Evolutionary conservation across 2,888 invertebrate species (phyloP), one percentile per base, ranked within the genome.

Genomic region (Tenthredo notha): DNA sequence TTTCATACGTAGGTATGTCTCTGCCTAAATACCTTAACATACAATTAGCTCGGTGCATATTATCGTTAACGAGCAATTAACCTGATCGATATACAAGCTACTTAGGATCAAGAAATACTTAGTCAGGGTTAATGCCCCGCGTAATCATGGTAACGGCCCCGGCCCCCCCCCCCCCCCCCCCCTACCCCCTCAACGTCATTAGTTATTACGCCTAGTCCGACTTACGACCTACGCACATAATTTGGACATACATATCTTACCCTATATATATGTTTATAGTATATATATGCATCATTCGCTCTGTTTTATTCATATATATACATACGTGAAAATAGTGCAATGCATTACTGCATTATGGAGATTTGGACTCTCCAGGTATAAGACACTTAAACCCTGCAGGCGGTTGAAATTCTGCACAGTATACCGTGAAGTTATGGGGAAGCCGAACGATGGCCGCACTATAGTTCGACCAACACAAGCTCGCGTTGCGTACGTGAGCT

Each of bases 1-100:
- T 1, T 29, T 15, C 29, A 18, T 33, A 33, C 0, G 9, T 15
- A 70, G 18, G 9, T 9, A 21, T 12, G 18, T 1, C 7, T 10
- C 9, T 72, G 10, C 40, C 33, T 40, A 40, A 40, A 40, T 72
- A 72, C 43, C n/a, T 37, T 7, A 10, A 72, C 43, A 33, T 77
- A 50, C 25, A 50, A 77, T 77, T 54, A 29, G 77, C 50, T 37
- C 29, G 0, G 21, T 21, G n/a, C 18, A 61, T 37, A 78, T 58
- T 58, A 33, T 74, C 54, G n/a, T 78, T 58, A 78, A 78, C 58
- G 40, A 58, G 78, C 78, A 61, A 78, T 78, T 78, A 78, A 61
- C 58, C 78, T 58, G 78, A 78, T 78, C 78, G 78, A 78, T 78
- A 21, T 6, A 78, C 50, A 9, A 77, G 75, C 50, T 77, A 50